Percentiles rank a stretch among this genome's conserved stretches.
These are phyloP conservation scores for Pachydiplax longipennis DNA, from an alignment of 2,888 invertebrate genomes.

Conservation along the genomic window DNA sequence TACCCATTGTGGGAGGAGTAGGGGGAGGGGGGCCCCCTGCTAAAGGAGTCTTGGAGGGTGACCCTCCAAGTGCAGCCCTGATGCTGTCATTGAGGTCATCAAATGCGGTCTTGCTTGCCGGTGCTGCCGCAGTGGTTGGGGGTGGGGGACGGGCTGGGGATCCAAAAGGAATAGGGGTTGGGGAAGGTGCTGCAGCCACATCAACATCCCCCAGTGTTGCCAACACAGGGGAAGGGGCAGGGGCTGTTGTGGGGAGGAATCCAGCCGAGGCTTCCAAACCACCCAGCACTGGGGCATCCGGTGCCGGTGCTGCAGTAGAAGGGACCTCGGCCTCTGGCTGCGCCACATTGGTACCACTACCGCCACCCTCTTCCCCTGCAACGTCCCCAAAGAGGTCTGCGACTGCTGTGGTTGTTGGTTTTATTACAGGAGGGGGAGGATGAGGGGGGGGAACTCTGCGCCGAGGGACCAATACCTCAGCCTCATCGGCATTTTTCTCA, in stretches of 20 bases:
- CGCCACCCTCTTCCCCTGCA: conserved; percentile 56
- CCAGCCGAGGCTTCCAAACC: conserved; percentile 46
- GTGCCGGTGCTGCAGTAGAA: conserved; percentile 29
- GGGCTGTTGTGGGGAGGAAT: conserved; percentile 49
- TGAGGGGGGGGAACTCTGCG: conserved; percentile 51
- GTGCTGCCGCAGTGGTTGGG: conserved; percentile 55
- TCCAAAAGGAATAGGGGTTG: conserved; percentile 62
- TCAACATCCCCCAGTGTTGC: conserved; percentile 55
- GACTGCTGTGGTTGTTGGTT: conserved; percentile 50
- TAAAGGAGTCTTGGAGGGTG: conserved; percentile 59
- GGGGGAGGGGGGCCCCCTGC: conserved; percentile 46
- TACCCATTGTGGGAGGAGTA: conserved; percentile 40
- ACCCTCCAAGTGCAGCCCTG: conserved; percentile 72
- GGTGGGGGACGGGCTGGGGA: conserved; percentile 54
- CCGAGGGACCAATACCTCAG: conserved; percentile 37
- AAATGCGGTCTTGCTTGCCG: conserved; percentile 69
- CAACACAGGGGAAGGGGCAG: conserved; percentile 53
- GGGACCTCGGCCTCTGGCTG: conserved; percentile 29
- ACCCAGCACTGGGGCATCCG: conserved; percentile 27
- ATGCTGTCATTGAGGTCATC: conserved; percentile 75
- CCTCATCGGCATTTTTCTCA: background rate
- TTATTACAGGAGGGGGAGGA: conserved; percentile 52
- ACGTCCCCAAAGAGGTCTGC: conserved; percentile 51
- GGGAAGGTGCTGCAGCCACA: conserved; percentile 57
- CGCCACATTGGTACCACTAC: conserved; percentile 52